phyloP scores from a whole-genome alignment of 1,140 invertebrate genomes.

The Stratiolaelaps scimitus region DNA sequence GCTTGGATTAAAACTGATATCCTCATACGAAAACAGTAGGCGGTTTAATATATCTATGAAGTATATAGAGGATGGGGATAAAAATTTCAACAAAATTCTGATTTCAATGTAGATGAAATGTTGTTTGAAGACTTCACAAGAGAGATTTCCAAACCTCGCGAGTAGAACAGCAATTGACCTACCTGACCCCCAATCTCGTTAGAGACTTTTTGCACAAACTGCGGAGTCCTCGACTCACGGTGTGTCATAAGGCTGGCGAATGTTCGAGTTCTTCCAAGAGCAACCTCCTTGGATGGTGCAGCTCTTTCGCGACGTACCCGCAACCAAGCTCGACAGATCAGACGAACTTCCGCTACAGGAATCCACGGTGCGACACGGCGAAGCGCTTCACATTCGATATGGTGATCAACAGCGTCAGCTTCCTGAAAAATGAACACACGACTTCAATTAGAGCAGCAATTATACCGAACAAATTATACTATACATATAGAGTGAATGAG shows the following conservation, averaged over 20 bases:
- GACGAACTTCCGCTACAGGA: slow-evolving; percentile 6
- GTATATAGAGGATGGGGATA: too few relatives aligned
- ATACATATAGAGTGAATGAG: too few relatives aligned
- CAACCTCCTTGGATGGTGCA: background rate
- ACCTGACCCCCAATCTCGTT: slow-evolving; percentile 8
- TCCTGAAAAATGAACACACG: background rate
- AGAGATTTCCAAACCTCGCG: background rate
- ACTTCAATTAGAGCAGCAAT: too few relatives aligned
- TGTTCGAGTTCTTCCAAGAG: background rate
- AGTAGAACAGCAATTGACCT: background rate
- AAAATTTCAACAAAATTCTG: too few relatives aligned
- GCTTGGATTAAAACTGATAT: background rate
- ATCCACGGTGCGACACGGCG: background rate
- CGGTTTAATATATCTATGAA: too few relatives aligned
- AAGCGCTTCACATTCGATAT: slow-evolving; percentile 8
- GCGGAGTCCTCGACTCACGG: background rate
- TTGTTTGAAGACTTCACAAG: background rate
- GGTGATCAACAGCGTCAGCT: background rate
- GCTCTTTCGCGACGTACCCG: background rate
- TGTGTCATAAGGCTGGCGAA: slow-evolving; percentile 15
- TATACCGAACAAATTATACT: too few relatives aligned
- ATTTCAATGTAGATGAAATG: background rate
- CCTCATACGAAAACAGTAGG: too few relatives aligned
- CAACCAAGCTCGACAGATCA: slow-evolving; percentile 4
- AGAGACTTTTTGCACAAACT: background rate